Evolutionary conservation across 2,888 invertebrate species (phyloP).

Genomic region (Bombyx huttoni): DNA sequence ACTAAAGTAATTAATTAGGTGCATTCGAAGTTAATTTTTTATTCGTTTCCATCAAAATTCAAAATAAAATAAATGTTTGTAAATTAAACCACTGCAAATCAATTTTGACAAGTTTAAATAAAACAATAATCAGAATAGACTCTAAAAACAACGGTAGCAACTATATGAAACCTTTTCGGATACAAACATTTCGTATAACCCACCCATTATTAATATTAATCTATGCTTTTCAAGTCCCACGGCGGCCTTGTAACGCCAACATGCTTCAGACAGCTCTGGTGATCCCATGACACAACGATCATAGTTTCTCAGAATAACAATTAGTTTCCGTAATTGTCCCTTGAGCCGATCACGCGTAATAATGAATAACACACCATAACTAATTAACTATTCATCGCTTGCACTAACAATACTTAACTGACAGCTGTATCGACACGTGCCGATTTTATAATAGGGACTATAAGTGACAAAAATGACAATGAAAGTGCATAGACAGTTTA

Average conservation of each 20-base stretch:
- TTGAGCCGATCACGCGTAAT: conserved; percentile 14
- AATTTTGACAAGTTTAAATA: too few relatives aligned
- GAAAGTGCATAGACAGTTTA: conserved; percentile 52
- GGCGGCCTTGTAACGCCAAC: conserved; percentile 11
- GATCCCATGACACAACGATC: conserved; percentile 26
- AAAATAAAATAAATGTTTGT: too few relatives aligned
- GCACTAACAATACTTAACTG: conserved; percentile 8
- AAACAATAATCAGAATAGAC: too few relatives aligned
- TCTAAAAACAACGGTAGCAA: too few relatives aligned
- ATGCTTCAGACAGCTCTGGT: conserved; percentile 6
- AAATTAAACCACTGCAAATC: too few relatives aligned
- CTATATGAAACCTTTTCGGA: too few relatives aligned
- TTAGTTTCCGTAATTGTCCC: conserved; percentile 14
- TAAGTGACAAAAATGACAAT: conserved; percentile 43
- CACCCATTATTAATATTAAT: not conserved
- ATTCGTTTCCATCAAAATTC: too few relatives aligned
- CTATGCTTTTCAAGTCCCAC: not conserved
- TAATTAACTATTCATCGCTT: conserved; percentile 7
- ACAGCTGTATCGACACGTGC: conserved; percentile 6
- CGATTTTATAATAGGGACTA: conserved; percentile 20
- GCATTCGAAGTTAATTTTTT: too few relatives aligned
- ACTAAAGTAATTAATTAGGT: too few relatives aligned
- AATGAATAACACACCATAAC: conserved; percentile 9
- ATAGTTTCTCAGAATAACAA: conserved; percentile 24
- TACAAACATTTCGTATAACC: not conserved